Conservation (phyloP, 2,113 vertebrate genomes). For the Scatophagus argus region DNA sequence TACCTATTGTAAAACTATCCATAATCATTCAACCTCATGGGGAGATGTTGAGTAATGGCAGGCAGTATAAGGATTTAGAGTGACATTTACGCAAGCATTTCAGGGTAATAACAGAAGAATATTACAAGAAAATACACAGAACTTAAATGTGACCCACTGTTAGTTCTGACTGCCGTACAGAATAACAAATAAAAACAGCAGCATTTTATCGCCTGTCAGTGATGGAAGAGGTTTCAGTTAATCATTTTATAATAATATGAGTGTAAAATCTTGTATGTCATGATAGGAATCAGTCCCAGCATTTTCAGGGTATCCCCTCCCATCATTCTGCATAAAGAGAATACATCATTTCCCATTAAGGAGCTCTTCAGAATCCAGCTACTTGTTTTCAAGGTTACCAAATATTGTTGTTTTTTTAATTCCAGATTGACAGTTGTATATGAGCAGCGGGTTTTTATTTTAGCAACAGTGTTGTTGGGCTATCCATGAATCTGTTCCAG, state of each 20-base stretch:
- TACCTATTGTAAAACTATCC: slow-evolving; percentile 61
- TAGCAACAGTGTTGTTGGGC: slow-evolving; percentile 38
- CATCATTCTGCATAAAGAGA: neutral
- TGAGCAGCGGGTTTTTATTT: slow-evolving; percentile 31
- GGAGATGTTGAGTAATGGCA: slow-evolving; percentile 58
- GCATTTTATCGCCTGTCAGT: slow-evolving; percentile 7
- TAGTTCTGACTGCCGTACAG: neutral
- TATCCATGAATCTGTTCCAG: slow-evolving; percentile 38
- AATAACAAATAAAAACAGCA: neutral
- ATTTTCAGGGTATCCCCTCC: neutral
- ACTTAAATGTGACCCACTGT: slow-evolving; percentile 29
- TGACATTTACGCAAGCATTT: slow-evolving; percentile 43
- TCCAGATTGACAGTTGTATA: neutral
- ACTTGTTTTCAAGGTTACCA: slow-evolving; percentile 12
- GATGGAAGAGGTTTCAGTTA: slow-evolving; percentile 9
- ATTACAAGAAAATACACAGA: slow-evolving; percentile 14
- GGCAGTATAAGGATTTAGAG: slow-evolving; percentile 18
- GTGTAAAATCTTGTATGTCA: neutral
- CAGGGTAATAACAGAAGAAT: slow-evolving; percentile 25
- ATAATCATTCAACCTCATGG: slow-evolving; percentile 51
- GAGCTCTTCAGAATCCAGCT: neutral
- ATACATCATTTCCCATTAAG: neutral
- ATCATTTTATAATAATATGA: neutral
- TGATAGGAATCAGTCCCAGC: neutral
- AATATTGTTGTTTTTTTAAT: neutral